Conservation (phyloP, 1,140 invertebrate genomes). For the Psilanteris sp. region DNA sequence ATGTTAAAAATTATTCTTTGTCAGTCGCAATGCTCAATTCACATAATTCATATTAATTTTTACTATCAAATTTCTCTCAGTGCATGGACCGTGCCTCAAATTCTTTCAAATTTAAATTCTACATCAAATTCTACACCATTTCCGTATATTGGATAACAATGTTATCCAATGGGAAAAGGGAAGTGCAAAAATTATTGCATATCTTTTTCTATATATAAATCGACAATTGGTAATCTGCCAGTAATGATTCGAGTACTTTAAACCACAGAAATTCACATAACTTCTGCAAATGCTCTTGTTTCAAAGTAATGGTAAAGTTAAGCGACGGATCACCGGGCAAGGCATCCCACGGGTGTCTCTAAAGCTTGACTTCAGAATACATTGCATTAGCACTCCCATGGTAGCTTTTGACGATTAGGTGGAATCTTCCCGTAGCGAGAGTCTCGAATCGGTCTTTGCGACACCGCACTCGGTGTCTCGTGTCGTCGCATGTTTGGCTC, state of each 20-base stretch:
- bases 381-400: slow-evolving; percentile 71
- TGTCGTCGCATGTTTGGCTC: slow-evolving; percentile 26
- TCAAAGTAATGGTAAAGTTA: slow-evolving; percentile 69
- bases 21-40: too few species aligned
- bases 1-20: too few species aligned
- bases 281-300: slow-evolving; percentile 70
- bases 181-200: too few species aligned
- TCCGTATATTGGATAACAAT: too few species aligned
- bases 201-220: too few species aligned
- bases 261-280: slow-evolving; percentile 54
- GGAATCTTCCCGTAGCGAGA: slow-evolving; percentile 60
- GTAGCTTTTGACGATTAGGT: slow-evolving; percentile 69
- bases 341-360: slow-evolving; percentile 71
- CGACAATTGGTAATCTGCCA: slow-evolving; percentile 29
- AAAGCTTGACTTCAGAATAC: slow-evolving; percentile 67
- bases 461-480: slow-evolving; percentile 24
- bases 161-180: too few species aligned
- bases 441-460: slow-evolving; percentile 51
- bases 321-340: slow-evolving; percentile 70
- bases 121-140: too few species aligned
- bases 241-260: slow-evolving; percentile 28
- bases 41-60: too few species aligned
- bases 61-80: too few species aligned
- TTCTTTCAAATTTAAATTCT: too few species aligned
- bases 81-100: too few species aligned